These are phyloP conservation scores for Formicarius rufipectus DNA, from an alignment of 2,113 vertebrate genomes.

Conservation along the genomic window DNA sequence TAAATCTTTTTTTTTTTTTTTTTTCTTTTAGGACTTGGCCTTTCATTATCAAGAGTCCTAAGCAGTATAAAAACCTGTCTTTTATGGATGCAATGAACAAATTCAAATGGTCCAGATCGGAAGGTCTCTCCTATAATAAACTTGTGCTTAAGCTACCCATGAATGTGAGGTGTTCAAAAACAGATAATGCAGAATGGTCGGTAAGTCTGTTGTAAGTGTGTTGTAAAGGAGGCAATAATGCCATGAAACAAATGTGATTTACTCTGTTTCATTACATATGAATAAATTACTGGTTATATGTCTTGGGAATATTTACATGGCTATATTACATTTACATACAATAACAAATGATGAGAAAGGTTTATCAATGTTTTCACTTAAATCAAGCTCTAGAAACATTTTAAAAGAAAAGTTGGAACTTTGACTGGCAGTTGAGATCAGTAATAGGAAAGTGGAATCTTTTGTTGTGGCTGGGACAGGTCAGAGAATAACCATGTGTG, in stretches of 20 bases:
- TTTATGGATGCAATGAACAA: conserved; percentile 90
- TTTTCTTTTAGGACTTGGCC: conserved; percentile 82
- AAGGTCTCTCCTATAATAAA: conserved; percentile 83
- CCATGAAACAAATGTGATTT: background rate
- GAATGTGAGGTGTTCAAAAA: conserved; percentile 86
- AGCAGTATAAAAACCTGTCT: conserved; percentile 86
- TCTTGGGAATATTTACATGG: background rate
- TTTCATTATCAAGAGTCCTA: conserved; percentile 89
- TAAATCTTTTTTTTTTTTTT: background rate
- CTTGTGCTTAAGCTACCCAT: conserved; percentile 81
- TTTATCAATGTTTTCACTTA: background rate
- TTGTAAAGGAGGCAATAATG: background rate
- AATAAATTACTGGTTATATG: background rate
- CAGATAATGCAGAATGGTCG: conserved; percentile 83
- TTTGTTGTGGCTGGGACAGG: background rate
- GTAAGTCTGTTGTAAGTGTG: conserved; percentile 77
- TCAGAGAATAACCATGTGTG: background rate
- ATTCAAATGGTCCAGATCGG: conserved; percentile 84
- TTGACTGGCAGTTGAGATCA: background rate
- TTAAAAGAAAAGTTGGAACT: background rate
- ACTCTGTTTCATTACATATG: background rate
- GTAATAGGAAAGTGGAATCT: background rate
- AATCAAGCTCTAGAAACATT: background rate
- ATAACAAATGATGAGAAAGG: background rate
- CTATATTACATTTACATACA: background rate